A percentile compares a stretch with the other conserved stretches of the same genome.
These are phyloP conservation scores for Okapia johnstoni DNA, from an alignment of 2,113 vertebrate genomes.

Conservation along the genomic window DNA sequence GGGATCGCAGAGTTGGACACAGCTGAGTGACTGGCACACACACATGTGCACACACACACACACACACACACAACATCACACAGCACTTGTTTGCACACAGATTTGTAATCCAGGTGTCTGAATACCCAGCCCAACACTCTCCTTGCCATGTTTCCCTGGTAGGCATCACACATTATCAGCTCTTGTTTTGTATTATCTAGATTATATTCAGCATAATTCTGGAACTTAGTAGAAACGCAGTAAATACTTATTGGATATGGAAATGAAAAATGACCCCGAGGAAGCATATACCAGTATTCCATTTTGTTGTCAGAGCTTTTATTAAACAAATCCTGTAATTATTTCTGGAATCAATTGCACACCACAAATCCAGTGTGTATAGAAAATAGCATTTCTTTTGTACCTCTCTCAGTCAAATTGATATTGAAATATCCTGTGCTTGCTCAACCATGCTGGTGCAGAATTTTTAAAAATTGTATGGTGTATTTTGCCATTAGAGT, in stretches of 20 bases:
- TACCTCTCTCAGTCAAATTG: background rate
- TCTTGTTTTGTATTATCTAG: background rate
- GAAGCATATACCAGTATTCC: background rate
- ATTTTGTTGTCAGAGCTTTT: background rate
- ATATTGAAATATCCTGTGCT: background rate
- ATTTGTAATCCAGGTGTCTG: background rate
- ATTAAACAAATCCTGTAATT: constrained; percentile 29
- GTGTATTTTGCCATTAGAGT: background rate
- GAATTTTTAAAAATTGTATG: background rate
- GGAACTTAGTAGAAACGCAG: background rate
- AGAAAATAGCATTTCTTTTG: background rate
- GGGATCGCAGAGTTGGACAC: background rate
- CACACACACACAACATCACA: background rate
- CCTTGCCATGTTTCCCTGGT: background rate
- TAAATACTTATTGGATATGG: background rate
- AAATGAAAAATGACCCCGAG: background rate
- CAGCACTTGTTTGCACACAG: background rate
- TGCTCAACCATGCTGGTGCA: background rate
- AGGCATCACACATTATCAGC: background rate
- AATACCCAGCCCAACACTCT: background rate
- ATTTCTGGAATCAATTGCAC: background rate
- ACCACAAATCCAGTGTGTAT: background rate
- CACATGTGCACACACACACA: fast-evolving
- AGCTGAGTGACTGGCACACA: background rate
- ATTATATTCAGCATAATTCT: background rate